Conservation (phyloP, 2,888 invertebrate genomes). For the Chloroclysta siterata region DNA sequence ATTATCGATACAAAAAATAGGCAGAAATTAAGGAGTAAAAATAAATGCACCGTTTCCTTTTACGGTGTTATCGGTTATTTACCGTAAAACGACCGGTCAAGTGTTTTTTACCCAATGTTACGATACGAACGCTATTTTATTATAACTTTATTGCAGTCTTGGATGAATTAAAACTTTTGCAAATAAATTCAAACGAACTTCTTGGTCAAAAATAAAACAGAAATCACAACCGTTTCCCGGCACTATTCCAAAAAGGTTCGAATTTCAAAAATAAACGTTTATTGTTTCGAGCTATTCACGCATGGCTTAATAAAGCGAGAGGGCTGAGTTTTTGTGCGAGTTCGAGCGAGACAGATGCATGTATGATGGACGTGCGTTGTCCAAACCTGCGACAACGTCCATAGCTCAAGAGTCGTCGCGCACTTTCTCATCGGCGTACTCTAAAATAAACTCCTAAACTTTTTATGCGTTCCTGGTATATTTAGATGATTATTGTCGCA, state of each 20-base stretch:
- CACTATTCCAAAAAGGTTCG: slow-evolving; percentile 59
- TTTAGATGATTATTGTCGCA: slow-evolving; percentile 78
- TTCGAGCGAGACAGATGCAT: slow-evolving; percentile 56
- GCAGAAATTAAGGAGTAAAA: slow-evolving; percentile 52
- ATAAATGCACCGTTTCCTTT: slow-evolving; percentile 45
- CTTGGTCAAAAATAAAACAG: slow-evolving; percentile 26
- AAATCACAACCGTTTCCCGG: slow-evolving; percentile 39
- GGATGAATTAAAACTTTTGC: slow-evolving; percentile 6
- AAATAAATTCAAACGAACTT: slow-evolving; percentile 15
- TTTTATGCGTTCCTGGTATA: slow-evolving; percentile 78
- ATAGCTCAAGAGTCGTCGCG: slow-evolving; percentile 76
- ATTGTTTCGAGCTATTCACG: slow-evolving; percentile 77
- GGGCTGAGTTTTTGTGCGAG: slow-evolving; percentile 32
- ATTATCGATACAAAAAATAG: slow-evolving; percentile 63
- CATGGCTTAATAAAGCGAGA: slow-evolving; percentile 61
- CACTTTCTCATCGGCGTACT: slow-evolving; percentile 79
- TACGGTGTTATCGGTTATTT: slow-evolving; percentile 44
- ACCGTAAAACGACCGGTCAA: slow-evolving; percentile 23
- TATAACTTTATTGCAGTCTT: slow-evolving; percentile 1
- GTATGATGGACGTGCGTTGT: slow-evolving; percentile 78
- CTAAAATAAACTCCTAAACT: slow-evolving; percentile 78
- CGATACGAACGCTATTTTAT: slow-evolving; percentile 3
- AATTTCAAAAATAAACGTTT: slow-evolving; percentile 71
- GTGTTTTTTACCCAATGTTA: slow-evolving; percentile 11
- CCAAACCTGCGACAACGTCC: slow-evolving; percentile 68